Base-by-base conservation (phyloP, 2,888 invertebrate genomes). In the Eulithis prunata region DNA sequence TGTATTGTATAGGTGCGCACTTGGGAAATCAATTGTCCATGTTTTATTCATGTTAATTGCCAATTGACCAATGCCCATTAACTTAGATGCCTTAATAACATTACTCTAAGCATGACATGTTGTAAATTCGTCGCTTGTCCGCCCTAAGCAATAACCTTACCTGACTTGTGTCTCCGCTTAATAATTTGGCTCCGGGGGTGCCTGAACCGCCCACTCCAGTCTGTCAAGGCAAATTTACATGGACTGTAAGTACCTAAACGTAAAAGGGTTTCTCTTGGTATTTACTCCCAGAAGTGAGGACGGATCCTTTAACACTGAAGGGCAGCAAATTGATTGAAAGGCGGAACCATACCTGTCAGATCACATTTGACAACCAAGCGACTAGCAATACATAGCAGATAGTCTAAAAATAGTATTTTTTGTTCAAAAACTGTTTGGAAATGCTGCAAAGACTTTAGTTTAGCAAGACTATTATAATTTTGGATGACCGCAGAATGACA, bases 91-190 rank as follows among this genome's bases (percentile, higher is more conserved):
- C 38, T 8, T n/a, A n/a, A 38, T 38, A 38, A 38, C 21, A 21
- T 47, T 8, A 21, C 46, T 62, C 38, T 14, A 3, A 56, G 57
- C 52, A 43, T 43, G 14, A n/a, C 49, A 52, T 5, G 11, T 64
- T 28, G 12, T 47, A 47, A 51, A 28, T 52, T 43, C 43, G 7
- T 28, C 47, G 21, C 57, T 58, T 8, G 28, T 57, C 58, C 28
- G 52, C 47, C 47, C 43, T 41, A 47, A 63, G 62, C 59, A 63
- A 52, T 60, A 67, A 62, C 47, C 38, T 41, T 43, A 49, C 58
- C 58, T 47, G 57, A 47, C 58, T 64, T 54, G 57, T 41, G 53
- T 63, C 47, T 54, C 41, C 41, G 58, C 64, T 49, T 64, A 46
- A 58, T 54, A 62, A 57, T 52, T 64, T 64, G 46, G 38, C 21